Evolutionary conservation across 1,140 invertebrate genomes (phyloP).

Genomic region (Battus philenor): DNA sequence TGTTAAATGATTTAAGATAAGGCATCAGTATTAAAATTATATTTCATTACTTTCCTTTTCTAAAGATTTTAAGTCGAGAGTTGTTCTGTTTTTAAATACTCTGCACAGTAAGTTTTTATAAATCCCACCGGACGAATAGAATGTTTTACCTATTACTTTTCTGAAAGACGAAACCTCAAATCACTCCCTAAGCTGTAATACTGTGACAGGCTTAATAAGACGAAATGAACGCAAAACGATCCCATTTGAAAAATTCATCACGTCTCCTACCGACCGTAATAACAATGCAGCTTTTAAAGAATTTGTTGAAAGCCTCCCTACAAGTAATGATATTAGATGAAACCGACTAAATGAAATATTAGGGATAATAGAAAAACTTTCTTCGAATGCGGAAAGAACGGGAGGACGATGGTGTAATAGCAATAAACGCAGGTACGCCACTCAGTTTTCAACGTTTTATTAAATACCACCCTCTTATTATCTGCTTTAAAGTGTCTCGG

Average conservation of each 20-base stretch:
- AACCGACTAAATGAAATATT: conserved; percentile 47
- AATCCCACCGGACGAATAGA: too few species aligned
- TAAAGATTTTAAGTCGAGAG: too few species aligned
- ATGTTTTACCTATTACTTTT: too few species aligned
- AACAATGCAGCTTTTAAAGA: conserved; percentile 16
- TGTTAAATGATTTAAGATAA: too few species aligned
- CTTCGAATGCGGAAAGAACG: conserved; percentile 21
- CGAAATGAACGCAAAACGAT: conserved; percentile 17
- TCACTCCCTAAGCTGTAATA: conserved; percentile 5
- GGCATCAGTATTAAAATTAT: too few species aligned
- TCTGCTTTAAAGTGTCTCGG: conserved; percentile 18
- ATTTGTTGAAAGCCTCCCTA: conserved; percentile 13
- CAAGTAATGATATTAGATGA: conserved; percentile 32
- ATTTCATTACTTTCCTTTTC: too few species aligned
- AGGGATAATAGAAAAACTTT: conserved; percentile 49
- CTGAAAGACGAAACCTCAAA: conserved; percentile 8
- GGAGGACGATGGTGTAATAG: conserved; percentile 18
- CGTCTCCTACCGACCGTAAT: conserved; percentile 14
- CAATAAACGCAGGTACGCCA: conserved; percentile 17
- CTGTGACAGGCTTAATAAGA: conserved; percentile 15
- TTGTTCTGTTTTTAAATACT: too few species aligned
- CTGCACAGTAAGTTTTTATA: too few species aligned
- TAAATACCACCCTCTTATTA: conserved; percentile 23
- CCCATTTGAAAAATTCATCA: conserved; percentile 20
- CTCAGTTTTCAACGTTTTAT: conserved; percentile 23